A percentile compares a stretch with the other conserved stretches of the same genome.
Evolutionary conservation across 2,113 vertebrate species (phyloP).

Genomic region (Syrrhaptes paradoxus): DNA sequence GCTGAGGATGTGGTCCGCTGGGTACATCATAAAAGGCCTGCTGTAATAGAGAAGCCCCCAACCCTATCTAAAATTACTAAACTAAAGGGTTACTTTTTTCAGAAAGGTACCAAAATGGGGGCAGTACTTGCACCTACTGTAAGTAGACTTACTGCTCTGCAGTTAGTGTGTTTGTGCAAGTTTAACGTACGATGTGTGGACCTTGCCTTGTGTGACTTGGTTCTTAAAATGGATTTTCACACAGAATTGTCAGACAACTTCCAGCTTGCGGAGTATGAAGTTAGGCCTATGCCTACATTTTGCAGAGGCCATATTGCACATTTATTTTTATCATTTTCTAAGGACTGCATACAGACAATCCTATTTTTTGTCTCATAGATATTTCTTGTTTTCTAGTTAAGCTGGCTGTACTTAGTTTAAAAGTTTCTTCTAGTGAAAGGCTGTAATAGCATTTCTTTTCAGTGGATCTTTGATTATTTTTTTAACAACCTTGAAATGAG

Average conservation of each 20-base stretch:
- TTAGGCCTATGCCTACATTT: background rate
- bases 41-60: background rate
- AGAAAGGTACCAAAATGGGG: background rate
- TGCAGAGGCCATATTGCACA: background rate
- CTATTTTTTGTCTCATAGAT: background rate
- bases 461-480: background rate
- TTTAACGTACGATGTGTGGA: background rate
- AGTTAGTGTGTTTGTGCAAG: background rate
- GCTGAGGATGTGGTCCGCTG: background rate
- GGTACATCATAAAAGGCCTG: background rate
- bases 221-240: conserved; percentile 26
- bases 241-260: background rate
- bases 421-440: background rate
- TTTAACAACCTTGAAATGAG: conserved; percentile 12
- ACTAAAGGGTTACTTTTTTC: background rate
- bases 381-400: background rate
- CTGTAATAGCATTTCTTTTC: background rate
- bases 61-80: background rate
- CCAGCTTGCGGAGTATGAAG: background rate
- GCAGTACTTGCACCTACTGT: background rate
- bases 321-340: background rate
- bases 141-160: background rate
- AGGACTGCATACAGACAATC: background rate
- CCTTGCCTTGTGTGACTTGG: background rate
- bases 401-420: background rate